phyloP scores from a whole-genome alignment of 2,888 invertebrate genomes.

The Baronia brevicornis region DNA sequence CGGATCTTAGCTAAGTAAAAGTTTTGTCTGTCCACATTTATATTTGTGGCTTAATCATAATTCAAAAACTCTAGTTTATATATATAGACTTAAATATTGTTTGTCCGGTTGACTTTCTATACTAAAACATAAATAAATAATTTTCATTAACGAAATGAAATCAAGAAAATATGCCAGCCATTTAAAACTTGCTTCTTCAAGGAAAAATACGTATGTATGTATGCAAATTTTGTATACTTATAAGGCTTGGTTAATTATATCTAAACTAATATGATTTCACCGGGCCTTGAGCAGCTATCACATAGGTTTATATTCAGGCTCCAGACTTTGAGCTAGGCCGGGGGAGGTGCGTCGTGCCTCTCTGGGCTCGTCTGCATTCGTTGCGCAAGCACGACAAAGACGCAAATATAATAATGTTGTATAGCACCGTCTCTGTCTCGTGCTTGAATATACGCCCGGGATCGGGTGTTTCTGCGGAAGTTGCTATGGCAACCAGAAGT shows the following conservation, averaged over 20 bases:
- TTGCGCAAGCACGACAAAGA: slow-evolving; percentile 6
- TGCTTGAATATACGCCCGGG: slow-evolving; percentile 4
- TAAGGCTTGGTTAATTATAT: not conserved
- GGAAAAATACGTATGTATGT: no score
- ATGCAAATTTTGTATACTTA: no score
- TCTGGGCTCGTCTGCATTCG: slow-evolving; percentile 4
- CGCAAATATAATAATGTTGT: not conserved
- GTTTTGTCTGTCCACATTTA: no score
- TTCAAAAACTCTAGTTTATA: no score
- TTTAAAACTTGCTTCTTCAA: no score
- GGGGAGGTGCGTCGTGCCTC: slow-evolving; percentile 6
- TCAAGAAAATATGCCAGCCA: no score
- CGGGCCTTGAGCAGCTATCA: slow-evolving; percentile 1
- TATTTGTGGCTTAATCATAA: no score
- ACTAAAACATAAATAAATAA: no score
- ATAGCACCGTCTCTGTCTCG: slow-evolving; percentile 3
- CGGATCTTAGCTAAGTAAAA: no score
- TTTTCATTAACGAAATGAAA: no score
- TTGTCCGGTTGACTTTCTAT: no score
- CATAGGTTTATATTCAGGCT: slow-evolving; percentile 6
- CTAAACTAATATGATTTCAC: not conserved
- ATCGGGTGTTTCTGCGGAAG: slow-evolving; percentile 9
- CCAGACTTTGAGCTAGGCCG: slow-evolving; percentile 10
- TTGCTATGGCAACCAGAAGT: slow-evolving; percentile 11
- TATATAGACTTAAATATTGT: no score